Base-by-base conservation (phyloP, 37 sponge, comb jelly and placozoan species). In the Chondrosia reniformis region DNA sequence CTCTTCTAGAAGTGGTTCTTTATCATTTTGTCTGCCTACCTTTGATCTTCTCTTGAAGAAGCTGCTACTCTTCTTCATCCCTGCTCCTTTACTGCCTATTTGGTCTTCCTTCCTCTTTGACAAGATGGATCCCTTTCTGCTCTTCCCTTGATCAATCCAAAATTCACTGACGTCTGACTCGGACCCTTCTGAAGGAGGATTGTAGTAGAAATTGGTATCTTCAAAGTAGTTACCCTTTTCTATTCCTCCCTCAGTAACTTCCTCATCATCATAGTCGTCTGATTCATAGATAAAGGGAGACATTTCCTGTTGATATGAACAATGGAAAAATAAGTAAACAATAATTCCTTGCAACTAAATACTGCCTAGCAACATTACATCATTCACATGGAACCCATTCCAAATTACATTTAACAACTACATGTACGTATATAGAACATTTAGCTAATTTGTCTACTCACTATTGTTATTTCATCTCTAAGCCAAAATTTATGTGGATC, bases 401-500 rank as follows among this genome's bases (percentile, higher is more conserved):
- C n/a, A n/a, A n/a, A n/a, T n/a, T n/a, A n/a, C n/a, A n/a, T n/a
- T n/a, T n/a, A n/a, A n/a, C n/a, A 10, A 49, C 52, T 15, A 49
- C 10, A 19, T 19, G 15, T 49, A 15, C 15, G 15, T 49, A 49
- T 15, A 49, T 15, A 49, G 7, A 30, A 30, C 28, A 59, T 30
- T 59, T 59, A 30, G 6, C n/a, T 30, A 59, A 44, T 4, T 2
- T 40, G 33, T 31, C 3, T 33, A 84, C 90, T 77, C 42, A 89
- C 90, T 31, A 89, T 81, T 55, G 43, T 46, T 42, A 45, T 76
- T 56, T 89, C 90, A 27, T 89, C 90, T 44, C 79, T 74, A 52
- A 77, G 81, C 90, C 90, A 89, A 66, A 89, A 89, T 2, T 69
- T 66, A 0, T 27, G 38, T 3, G 77, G 59, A 36, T 89, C 77